Conservation (phyloP, 2,888 invertebrate genomes). For the Drosophila monieri region DNA sequence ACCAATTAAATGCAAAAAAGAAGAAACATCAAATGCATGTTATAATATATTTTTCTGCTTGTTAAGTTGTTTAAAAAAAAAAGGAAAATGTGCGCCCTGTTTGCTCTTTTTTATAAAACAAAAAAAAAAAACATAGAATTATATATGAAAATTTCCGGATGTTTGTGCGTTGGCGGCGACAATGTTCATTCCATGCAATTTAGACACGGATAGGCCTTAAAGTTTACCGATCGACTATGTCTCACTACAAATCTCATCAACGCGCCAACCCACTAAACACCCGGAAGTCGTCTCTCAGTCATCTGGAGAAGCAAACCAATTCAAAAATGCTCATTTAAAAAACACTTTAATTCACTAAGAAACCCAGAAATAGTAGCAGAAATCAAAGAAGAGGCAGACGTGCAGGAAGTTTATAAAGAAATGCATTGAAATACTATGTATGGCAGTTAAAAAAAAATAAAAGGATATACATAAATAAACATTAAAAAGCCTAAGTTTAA, state of each 20-base stretch:
- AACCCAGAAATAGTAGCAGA: slow-evolving; percentile 32
- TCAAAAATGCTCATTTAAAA: slow-evolving; percentile 68
- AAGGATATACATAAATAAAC: slow-evolving; percentile 26
- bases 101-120: slow-evolving; percentile 39
- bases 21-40: slow-evolving; percentile 44
- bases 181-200: slow-evolving; percentile 73
- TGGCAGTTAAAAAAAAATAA: slow-evolving; percentile 37
- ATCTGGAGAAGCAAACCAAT: slow-evolving; percentile 17
- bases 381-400: slow-evolving; percentile 27
- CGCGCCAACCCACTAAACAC: slow-evolving; percentile 37
- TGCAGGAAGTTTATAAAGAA: slow-evolving; percentile 30
- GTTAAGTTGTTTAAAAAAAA: slow-evolving; percentile 66
- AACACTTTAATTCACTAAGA: slow-evolving; percentile 59
- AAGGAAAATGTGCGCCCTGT: slow-evolving; percentile 21
- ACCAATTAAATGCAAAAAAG: slow-evolving; percentile 24
- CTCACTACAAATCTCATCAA: slow-evolving; percentile 35
- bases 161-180: slow-evolving; percentile 49
- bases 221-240: slow-evolving; percentile 17
- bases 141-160: slow-evolving; percentile 26
- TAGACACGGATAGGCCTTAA: slow-evolving; percentile 44
- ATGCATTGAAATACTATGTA: slow-evolving; percentile 41
- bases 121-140: slow-evolving; percentile 1
- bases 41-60: slow-evolving; percentile 63
- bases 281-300: slow-evolving; percentile 20
- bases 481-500: slow-evolving; percentile 58